Evolutionary conservation across 2,113 vertebrate genomes (phyloP), one percentile per base, ranked within the genome.

Genomic region (Verasper variegatus): DNA sequence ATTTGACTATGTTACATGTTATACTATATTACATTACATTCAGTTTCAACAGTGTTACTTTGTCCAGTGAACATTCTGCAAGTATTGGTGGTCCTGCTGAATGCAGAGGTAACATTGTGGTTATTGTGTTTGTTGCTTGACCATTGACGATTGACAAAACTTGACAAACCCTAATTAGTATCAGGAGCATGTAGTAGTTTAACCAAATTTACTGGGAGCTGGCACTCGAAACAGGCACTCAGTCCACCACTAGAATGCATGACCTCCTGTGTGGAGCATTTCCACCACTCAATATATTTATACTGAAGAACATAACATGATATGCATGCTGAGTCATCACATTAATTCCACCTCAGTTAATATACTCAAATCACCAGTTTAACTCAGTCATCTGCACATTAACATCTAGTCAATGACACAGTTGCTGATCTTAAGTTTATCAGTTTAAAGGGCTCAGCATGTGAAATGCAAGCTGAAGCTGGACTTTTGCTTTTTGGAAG

Each of bases 401-500:
- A 37, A 37, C 35, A 37, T 37, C 45, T 5, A 47, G 14, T 47
- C 45, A 52, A 4, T 40, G 17, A 20, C n/a, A 47, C 45, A 37
- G 4, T 68, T 18, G 31, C 49, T 51, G 12, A 71, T 79, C 27
- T 77, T 31, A 31, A 31, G 31, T 31, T 35, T 63, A 49, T 59
- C 58, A 45, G 51, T 66, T 60, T 57, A 24, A 68, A 77, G 57
- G 64, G 57, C 62, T 74, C 24, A 60, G 17, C 24, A 68, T 52
- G 26, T 68, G 55, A 68, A 78, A 24, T 5, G 9, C 17, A 73
- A 74, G 70, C 85, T 88, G 56, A 96, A 97, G 96, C 96, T 96
- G 96, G 96, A 94, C 96, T 97, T 97, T 95, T 92, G 96, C 95
- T 96, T 96, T 91, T 89, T 93, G 86, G 90, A 89, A 68, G 37